Evolutionary conservation across 2,113 vertebrate species (phyloP).

Genomic region (Pomatorhinus ruficollis): DNA sequence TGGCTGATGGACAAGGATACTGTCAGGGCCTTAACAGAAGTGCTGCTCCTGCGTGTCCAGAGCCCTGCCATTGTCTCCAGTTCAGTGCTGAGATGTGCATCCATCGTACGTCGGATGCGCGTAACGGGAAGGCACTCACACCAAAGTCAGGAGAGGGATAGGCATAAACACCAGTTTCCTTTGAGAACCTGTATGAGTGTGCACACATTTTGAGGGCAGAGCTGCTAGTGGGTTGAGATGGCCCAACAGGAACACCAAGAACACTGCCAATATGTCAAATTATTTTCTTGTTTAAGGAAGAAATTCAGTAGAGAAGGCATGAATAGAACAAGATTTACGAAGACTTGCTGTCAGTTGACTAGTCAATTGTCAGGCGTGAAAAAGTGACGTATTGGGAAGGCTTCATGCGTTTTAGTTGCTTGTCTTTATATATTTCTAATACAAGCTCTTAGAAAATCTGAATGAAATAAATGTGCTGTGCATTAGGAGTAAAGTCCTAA

Average conservation of each 20-base stretch:
- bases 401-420: background rate
- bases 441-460: background rate
- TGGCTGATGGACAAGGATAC: background rate
- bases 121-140: background rate
- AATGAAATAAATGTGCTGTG: background rate
- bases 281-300: background rate
- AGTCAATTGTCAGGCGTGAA: background rate
- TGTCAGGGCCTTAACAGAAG: background rate
- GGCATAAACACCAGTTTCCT: background rate
- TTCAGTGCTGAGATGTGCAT: background rate
- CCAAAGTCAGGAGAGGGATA: background rate
- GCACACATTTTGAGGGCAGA: background rate
- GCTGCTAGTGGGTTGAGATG: background rate
- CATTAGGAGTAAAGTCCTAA: background rate
- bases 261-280: background rate
- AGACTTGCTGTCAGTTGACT: background rate
- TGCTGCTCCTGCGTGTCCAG: background rate
- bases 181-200: background rate
- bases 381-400: fast-evolving
- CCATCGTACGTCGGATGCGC: fast-evolving
- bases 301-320: background rate
- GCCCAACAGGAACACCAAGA: background rate
- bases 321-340: background rate
- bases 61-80: background rate
- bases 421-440: background rate